Base-by-base conservation (phyloP, 2,888 invertebrate species). In the Dolichopus griseipennis region DNA sequence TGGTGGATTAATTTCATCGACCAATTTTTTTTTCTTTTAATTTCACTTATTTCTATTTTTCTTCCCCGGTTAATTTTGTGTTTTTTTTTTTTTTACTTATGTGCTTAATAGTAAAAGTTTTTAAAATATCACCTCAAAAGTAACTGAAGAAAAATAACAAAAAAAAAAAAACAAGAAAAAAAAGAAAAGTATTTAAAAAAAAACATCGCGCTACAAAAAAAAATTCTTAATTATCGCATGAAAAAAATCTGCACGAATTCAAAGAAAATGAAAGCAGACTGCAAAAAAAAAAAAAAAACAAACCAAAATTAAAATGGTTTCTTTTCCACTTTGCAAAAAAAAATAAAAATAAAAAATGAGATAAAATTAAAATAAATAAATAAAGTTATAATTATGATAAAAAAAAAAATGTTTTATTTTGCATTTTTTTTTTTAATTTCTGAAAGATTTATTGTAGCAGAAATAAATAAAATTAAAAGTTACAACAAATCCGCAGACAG, bases 221-320 rank as follows among this genome's bases (percentile, higher is more conserved):
- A 52, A 15, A 52, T 52, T 52, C 52, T 52, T 52, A 52, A 52
- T 52, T 52, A 52, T 52, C 52, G 52, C 18, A 52, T 52, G 52
- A 52, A 52, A 52, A 18, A 52, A 52, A 52, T 52, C 18, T 52
- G 52, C 52, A 15, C 15, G 52, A 18, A 52, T 52, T n/a, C 5
- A 52, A 52, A 52, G 52, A 52, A 52, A 52, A 52, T 52, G 52
- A 52, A 52, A 52, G 52, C 52, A 52, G 52, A 52, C 52, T 52
- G 52, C 18, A 52, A 52, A 52, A 12, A 52, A 12, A 52, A 52
- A 52, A 12, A 6, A 52, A 52, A 52, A 12, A 52, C 10, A 43
- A 43, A 43, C 12, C 12, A 43, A 43, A 43, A 15, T 43, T 5
- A 34, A 37, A 37, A 37, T 37, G 37, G 12, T 52, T 52, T n/a